Conservation (phyloP, 2,797 vertebrate genomes). For the Philypnodon macrostomus region DNA sequence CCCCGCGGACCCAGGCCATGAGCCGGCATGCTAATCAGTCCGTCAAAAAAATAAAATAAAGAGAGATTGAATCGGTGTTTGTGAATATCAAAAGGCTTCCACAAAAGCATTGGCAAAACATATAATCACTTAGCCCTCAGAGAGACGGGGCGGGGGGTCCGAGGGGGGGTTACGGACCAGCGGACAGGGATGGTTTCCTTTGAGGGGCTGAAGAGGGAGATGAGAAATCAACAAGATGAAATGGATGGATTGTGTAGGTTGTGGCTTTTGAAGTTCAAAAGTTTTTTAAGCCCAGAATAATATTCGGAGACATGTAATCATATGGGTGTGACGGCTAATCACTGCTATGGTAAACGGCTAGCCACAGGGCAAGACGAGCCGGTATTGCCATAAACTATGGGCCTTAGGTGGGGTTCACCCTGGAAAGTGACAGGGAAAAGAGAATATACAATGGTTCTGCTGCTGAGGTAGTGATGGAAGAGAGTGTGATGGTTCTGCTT, state of each 20-base stretch:
- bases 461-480: too few species aligned
- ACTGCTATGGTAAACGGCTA: too few species aligned
- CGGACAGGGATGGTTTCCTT: conserved; percentile 39
- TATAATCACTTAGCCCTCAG: conserved; percentile 71
- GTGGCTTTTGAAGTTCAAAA: background rate
- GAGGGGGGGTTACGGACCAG: conserved; percentile 19
- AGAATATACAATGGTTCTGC: too few species aligned
- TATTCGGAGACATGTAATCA: too few species aligned
- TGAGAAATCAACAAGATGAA: background rate
- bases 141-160: conserved; percentile 20
- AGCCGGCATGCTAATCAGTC: conserved; percentile 82
- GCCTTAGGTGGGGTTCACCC: too few species aligned
- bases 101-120: conserved; percentile 76
- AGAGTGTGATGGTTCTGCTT: too few species aligned
- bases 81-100: conserved; percentile 77
- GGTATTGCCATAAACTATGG: too few species aligned
- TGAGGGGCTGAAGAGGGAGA: conserved; percentile 33
- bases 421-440: too few species aligned
- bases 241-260: background rate
- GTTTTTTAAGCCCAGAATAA: too few species aligned
- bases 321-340: too few species aligned
- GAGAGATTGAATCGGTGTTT: conserved; percentile 73
- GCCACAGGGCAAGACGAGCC: too few species aligned
- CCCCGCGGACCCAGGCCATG: conserved; percentile 75
- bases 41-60: conserved; percentile 65